Conservation (phyloP, 2,888 invertebrate genomes). For the Plebejus melissa region DNA sequence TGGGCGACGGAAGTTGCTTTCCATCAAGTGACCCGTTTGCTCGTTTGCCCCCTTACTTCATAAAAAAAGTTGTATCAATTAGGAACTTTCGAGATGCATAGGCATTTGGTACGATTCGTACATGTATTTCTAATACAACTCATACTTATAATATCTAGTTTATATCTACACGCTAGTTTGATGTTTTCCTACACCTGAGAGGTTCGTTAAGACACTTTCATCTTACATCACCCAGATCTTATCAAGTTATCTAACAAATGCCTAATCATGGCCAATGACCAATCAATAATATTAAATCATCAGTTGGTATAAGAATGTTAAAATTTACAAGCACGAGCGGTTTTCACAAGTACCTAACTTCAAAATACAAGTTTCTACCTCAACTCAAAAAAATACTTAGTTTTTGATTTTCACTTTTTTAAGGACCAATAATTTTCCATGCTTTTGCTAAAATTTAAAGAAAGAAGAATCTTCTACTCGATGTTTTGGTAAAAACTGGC, state of each 20-base stretch:
- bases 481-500: too few species aligned
- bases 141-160: too few species aligned
- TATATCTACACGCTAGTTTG: background rate
- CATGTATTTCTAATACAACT: too few species aligned
- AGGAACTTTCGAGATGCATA: too few species aligned
- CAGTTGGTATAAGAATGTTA: background rate
- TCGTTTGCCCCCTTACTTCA: too few species aligned
- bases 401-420: background rate
- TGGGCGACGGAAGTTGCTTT: too few species aligned
- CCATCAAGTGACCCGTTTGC: too few species aligned
- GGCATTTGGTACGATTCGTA: too few species aligned
- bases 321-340: background rate
- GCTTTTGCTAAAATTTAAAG: background rate
- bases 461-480: too few species aligned
- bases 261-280: background rate
- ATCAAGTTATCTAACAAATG: background rate
- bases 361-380: background rate
- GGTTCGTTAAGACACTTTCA: background rate
- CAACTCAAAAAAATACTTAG: background rate
- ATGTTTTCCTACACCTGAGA: background rate
- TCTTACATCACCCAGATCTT: background rate
- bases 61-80: too few species aligned
- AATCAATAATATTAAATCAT: constrained; percentile 3
- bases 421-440: background rate
- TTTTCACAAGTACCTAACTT: background rate